phyloP scores from a whole-genome alignment of 2,797 vertebrate species.

The Manis pentadactyla region DNA sequence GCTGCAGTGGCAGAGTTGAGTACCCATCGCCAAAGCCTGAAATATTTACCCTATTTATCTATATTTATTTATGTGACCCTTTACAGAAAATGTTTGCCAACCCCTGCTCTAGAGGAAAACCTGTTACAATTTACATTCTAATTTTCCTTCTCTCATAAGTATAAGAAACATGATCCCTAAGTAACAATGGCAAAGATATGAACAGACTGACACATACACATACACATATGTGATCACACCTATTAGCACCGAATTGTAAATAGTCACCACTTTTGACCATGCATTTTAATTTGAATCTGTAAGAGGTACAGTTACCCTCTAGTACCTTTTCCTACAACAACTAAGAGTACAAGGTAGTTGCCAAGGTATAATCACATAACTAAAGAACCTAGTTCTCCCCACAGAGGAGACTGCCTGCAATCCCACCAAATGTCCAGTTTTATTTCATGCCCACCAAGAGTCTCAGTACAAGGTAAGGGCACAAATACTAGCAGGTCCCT shows the following conservation, averaged over 20 bases:
- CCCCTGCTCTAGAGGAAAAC: not conserved
- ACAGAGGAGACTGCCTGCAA: not conserved
- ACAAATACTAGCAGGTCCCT: not conserved
- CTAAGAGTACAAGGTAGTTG: not conserved
- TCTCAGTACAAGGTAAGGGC: not conserved
- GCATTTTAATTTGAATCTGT: not conserved
- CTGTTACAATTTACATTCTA: not conserved
- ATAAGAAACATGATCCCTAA: not conserved
- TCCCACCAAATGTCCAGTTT: not conserved
- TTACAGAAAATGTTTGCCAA: not conserved
- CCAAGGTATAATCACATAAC: not conserved
- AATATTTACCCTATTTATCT: not conserved
- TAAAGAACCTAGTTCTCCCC: not conserved
- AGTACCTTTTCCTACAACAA: conserved; percentile 28
- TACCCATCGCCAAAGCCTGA: not conserved
- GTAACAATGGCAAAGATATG: not conserved
- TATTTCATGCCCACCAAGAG: not conserved
- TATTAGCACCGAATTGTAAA: conserved; percentile 35
- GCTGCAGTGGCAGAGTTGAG: not conserved
- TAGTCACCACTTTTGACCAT: not conserved
- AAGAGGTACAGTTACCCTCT: conserved; percentile 52
- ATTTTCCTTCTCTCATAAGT: not conserved
- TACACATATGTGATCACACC: not conserved
- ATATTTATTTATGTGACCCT: not conserved
- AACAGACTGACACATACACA: not conserved